Evolutionary conservation across 2,888 invertebrate species (phyloP), one percentile per base, ranked within the genome.

Genomic region (Drosophila neutralis): DNA sequence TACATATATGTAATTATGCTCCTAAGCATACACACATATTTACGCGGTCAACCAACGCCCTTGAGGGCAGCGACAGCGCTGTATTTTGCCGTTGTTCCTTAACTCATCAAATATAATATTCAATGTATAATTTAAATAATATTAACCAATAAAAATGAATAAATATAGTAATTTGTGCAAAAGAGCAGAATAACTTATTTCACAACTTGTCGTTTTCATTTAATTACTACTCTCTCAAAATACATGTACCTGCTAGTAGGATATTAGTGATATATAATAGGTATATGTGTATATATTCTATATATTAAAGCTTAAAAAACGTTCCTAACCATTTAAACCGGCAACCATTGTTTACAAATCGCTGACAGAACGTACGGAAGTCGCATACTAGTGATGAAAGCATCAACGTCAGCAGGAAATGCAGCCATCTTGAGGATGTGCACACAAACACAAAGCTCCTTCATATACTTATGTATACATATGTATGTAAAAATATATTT

Each of bases 361-460:
- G 45, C 45, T 21, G 13, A 13, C 53, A 64, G 61, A 74, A 74
- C 72, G 72, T 63, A 71, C 67, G 73, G 67, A 72, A 74, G 67
- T 56, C 45, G 61, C 42, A 42, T 56, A 48, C 58, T 49, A 29
- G 13, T 27, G 45, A 35, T 36, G 57, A 29, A 36, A 45, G 36
- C 31, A 51, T 15, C 7, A 52, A 21, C 52, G 45, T 56, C 36
- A 73, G 62, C 73, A 73, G 80, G 81, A 80, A 76, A 80, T 75
- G 76, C 80, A 81, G 78, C 65, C 80, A 81, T 80, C 78, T 76
- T 71, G 59, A 57, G 69, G 51, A 8, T 40, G 54, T 38, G n/a
- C 49, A 51, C 38, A 60, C 48, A 65, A 57, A 65, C 45, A 59
- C 18, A 33, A 40, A 35, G 42, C 42, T 45, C 13, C 13, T 21